These are phyloP conservation scores for Macrotis lagotis DNA, from an alignment of 2,113 vertebrate species.

Conservation along the genomic window DNA sequence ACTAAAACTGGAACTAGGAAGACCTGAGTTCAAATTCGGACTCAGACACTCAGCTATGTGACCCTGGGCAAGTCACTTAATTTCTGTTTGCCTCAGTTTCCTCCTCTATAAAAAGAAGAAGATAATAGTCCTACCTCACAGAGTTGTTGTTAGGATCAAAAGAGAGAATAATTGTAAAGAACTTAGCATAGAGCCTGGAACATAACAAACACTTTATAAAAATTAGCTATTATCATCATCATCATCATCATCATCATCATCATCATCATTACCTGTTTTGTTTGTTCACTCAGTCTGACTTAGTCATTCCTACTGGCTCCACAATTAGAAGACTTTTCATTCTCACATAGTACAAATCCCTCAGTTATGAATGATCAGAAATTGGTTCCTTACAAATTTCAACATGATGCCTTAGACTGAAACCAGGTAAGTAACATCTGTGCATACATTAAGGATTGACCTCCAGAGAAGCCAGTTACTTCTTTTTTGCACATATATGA, in stretches of 20 bases:
- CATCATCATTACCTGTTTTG: background rate
- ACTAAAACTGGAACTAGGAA: background rate
- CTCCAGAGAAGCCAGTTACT: background rate
- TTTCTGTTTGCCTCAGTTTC: background rate
- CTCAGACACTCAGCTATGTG: background rate
- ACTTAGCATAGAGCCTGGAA: background rate
- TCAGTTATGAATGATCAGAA: background rate
- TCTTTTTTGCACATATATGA: background rate
- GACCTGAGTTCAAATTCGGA: background rate
- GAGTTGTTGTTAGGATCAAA: background rate
- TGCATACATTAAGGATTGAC: background rate
- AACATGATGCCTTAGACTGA: background rate
- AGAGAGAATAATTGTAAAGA: background rate
- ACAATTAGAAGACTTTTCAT: background rate
- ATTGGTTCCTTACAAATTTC: background rate
- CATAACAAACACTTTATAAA: background rate
- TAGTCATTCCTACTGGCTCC: background rate
- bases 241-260: background rate
- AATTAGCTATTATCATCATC: background rate
- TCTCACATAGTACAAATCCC: background rate
- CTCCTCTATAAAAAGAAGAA: background rate
- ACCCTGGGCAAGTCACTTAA: background rate
- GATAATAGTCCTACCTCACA: background rate
- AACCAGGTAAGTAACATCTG: background rate
- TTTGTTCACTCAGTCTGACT: background rate